Evolutionary conservation across 2,888 invertebrate species (phyloP), one percentile per base, ranked within the genome.

Genomic region (Monopis laevigella): DNA sequence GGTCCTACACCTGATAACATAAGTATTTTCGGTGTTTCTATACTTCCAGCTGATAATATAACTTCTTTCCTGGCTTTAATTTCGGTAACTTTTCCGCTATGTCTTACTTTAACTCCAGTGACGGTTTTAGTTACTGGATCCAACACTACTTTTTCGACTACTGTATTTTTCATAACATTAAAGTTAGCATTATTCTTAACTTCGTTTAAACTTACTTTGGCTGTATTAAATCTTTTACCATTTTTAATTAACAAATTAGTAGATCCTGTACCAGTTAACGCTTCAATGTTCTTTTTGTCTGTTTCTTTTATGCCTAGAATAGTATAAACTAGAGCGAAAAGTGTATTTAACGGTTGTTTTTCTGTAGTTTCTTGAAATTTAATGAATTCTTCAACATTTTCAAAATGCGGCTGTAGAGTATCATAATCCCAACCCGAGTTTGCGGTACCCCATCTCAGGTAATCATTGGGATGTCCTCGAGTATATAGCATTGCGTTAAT

Each of bases 401-500:
- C 62, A 12, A 78, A 75, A 45, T 77, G 83, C 6, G 65, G 54
- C 1, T 56, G 43, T 1, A 84, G 65, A 5, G 78, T 63, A 3
- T 77, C 56, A 58, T 84, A 85, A 11, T 70, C 66, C 86, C 86
- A 86, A 3, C 78, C 80, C 1, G 50, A 24, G 47, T 85, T 85
- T 10, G 84, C 84, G 1, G 57, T 55, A 35, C 77, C 69, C 87
- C 87, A 87, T 39, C 65, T 58, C 34, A 83, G 65, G 46, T 78
- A 87, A 52, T 86, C 85, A 5, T 58, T 54, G 1, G 59, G 65
- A 50, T 82, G 82, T 0, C 86, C 87, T 28, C 84, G 71, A 2
- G 86, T 65, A 52, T 85, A 86, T 40, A 87, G 64, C 82, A 86
- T 86, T 30, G 82, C 85, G 53, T 87, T 87, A 13, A 86, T 67